Evolutionary conservation across 2,797 vertebrate species (phyloP).

Genomic region (Pelodytes ibericus): DNA sequence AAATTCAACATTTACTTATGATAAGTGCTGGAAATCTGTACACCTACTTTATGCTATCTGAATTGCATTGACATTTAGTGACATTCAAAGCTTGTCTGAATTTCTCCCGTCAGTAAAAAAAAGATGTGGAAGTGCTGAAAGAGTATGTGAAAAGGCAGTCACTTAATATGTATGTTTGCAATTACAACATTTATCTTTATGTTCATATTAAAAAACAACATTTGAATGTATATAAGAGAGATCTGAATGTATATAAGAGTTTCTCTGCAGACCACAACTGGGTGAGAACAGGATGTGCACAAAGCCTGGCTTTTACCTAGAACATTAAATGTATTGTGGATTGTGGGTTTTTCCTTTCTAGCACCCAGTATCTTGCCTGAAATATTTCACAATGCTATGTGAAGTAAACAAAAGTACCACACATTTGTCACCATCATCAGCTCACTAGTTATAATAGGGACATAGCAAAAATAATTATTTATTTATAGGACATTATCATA

Average conservation of each 20-base stretch:
- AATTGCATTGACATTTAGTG: constrained; percentile 60
- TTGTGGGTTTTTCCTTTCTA: too few relatives aligned
- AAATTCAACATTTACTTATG: constrained; percentile 52
- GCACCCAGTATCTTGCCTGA: too few relatives aligned
- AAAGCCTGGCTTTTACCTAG: too few relatives aligned
- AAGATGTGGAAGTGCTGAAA: background rate
- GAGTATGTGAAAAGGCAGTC: constrained; percentile 26
- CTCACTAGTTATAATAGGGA: too few relatives aligned
- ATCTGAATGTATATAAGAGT: background rate
- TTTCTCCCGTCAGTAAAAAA: constrained; percentile 36
- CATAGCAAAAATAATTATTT: too few relatives aligned
- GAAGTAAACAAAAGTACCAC: too few relatives aligned
- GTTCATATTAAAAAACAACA: constrained; percentile 9
- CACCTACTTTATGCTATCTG: constrained; percentile 33
- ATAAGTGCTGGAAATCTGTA: constrained; percentile 37
- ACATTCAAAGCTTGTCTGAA: constrained; percentile 56
- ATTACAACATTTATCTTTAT: constrained; percentile 29
- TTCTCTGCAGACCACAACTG: background rate
- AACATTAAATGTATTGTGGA: too few relatives aligned
- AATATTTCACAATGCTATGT: too few relatives aligned
- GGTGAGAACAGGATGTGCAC: too few relatives aligned
- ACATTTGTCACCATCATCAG: too few relatives aligned
- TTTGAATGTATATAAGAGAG: background rate
- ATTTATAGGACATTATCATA: too few relatives aligned
- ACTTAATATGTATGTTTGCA: constrained; percentile 39